These are phyloP conservation scores for Anseranas semipalmata DNA, from an alignment of 2,113 vertebrate species.

Conservation along the genomic window DNA sequence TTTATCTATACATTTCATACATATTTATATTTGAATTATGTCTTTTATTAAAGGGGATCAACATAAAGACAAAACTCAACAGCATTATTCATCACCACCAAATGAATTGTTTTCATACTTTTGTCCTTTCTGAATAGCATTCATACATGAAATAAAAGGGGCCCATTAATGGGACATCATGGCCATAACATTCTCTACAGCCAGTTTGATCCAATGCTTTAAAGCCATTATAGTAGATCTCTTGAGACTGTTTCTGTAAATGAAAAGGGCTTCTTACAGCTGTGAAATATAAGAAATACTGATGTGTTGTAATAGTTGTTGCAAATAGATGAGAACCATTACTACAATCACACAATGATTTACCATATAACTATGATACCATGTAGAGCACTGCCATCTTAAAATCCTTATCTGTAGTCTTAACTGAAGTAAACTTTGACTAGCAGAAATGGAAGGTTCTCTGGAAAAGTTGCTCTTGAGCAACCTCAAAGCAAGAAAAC, in stretches of 20 bases:
- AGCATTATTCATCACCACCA: background rate
- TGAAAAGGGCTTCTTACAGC: background rate
- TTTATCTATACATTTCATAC: conserved; percentile 18
- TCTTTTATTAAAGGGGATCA: conserved; percentile 42
- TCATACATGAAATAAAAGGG: background rate
- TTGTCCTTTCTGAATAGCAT: background rate
- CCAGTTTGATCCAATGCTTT: background rate
- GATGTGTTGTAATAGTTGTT: background rate
- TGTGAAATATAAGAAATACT: background rate
- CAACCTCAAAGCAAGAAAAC: background rate
- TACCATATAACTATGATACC: background rate
- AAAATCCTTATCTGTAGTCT: background rate
- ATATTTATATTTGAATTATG: conserved; percentile 42
- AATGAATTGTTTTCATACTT: background rate
- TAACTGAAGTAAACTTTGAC: background rate
- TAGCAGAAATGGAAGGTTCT: background rate
- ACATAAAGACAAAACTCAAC: background rate
- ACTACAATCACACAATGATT: background rate
- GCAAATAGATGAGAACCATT: background rate
- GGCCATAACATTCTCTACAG: background rate
- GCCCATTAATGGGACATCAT: background rate
- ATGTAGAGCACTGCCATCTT: background rate
- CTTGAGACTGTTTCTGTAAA: background rate
- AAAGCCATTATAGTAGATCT: background rate
- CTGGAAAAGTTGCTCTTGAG: background rate